Base-by-base conservation (phyloP, 2,113 vertebrate genomes). In the Oxyura jamaicensis region DNA sequence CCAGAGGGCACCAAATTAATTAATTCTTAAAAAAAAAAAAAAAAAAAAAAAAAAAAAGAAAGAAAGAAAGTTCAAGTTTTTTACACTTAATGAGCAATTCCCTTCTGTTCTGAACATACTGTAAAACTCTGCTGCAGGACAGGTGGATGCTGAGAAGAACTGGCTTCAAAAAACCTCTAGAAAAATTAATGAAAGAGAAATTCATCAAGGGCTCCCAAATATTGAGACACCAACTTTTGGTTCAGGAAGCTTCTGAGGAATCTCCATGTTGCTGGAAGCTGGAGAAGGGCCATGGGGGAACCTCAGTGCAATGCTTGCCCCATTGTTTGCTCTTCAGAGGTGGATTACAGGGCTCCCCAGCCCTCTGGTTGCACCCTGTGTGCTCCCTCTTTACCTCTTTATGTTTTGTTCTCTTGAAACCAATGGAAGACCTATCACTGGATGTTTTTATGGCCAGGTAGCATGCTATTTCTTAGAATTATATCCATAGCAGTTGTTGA, bases 271-370 rank as follows among this genome's bases (percentile, higher is more conserved):
- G 20, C 41, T 41, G 60, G 23, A 79, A 79, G 35, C 25, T 39
- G 33, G 39, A 53, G 59, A 22, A 23, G 7, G 41, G 28, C 10
- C 52, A 10, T 2, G 15, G 3, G 35, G 31, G 7, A 33, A 4
- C 13, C 31, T 88, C 58, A n/a, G 11, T 25, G 21, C 18, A 29
- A 26, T 0, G 0, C 56, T 60, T 33, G 33, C 15, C 20, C 3
- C 33, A 36, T 31, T 18, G 46, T 59, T 50, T 0, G 1, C 44
- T 59, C 50, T 48, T 35, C 18, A 15, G 55, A 35, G 42, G 13
- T 65, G 25, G 33, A 16, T 33, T 65, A 13, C 1, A 1, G 71
- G 25, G n/a, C 63, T 84, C 17, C 16, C 56, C 22, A 36, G n/a
- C 15, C 11, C 44, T 21, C 33, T 53, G 29, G 20, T 71, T 92